Evolutionary conservation across 2,113 vertebrate genomes (phyloP), one percentile per base, ranked within the genome.

Genomic region (Prionailurus bengalensis): DNA sequence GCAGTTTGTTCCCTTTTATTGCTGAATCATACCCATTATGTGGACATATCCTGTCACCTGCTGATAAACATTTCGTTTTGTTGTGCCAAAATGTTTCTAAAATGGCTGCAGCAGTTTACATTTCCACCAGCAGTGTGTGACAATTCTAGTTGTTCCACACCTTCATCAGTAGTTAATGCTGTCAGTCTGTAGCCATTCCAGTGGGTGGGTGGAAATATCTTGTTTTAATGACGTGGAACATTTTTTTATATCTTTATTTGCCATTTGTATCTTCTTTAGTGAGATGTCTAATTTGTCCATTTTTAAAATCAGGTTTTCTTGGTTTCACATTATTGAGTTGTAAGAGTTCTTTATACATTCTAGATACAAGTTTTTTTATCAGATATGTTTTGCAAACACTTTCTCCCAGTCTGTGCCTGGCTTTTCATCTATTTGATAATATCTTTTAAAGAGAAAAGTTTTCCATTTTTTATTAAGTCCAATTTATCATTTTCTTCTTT

Each of bases 391-490:
- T 42, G 3, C 36, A 88, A 88, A 81, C 51, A 91, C 66, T 68
- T 91, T 70, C 76, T 95, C 31, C 21, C n/a, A 71, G 11, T 84
- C 81, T 65, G 33, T 94, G 39, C 42, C 61, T 93, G 36, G 10
- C 45, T 65, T 93, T 93, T 93, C 53, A 97, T 76, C 42, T 91
- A 53, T 45, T 87, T 94, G 74, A 66, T 74, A 78, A 14, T 33
- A 89, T 66, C 21, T 85, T 84, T 78, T 79, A 29, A 92, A 71
- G 33, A 90, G n/a, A 89, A 92, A 73, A n/a, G 51, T 36, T 85
- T 94, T 76, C 27, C 14, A 58, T 81, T 89, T 89, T 66, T 68
- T 94, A 89, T 76, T 86, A 91, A 90, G 16, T 31, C n/a, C 10
- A 76, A 74, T 78, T 63, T 74, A 48, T 63, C 25, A 31, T 76